These are phyloP conservation scores for Blomia tropicalis DNA, from an alignment of 2,888 invertebrate species.

Conservation along the genomic window DNA sequence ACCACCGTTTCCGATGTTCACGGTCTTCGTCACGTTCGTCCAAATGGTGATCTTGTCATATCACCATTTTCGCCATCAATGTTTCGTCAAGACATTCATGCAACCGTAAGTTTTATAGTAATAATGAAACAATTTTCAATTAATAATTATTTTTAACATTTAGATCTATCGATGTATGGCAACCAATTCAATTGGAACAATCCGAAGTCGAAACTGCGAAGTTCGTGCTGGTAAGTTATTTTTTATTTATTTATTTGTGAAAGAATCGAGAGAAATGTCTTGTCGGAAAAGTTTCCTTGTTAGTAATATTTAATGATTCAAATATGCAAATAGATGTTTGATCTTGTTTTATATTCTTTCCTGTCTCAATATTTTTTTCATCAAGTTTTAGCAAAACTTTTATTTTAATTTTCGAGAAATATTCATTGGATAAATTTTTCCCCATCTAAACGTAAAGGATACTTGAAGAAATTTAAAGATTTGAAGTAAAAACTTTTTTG, in stretches of 20 bases:
- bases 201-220: conserved; percentile 27
- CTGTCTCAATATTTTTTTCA: too few relatives aligned
- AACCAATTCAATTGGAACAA: conserved; percentile 26
- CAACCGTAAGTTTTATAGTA: conserved; percentile 21
- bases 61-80: conserved; percentile 28
- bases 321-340: too few relatives aligned
- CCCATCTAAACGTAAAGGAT: too few relatives aligned
- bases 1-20: conserved; percentile 23
- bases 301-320: too few relatives aligned
- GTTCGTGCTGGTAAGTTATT: conserved; percentile 27
- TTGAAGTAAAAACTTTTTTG: too few relatives aligned
- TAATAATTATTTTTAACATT: neutral
- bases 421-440: too few relatives aligned
- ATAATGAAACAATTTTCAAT: neutral
- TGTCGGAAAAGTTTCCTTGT: too few relatives aligned
- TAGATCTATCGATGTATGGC: conserved; percentile 27
- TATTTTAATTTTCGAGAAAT: too few relatives aligned
- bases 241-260: neutral
- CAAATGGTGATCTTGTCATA: conserved; percentile 28
- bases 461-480: too few relatives aligned
- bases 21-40: conserved; percentile 25
- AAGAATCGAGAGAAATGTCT: too few relatives aligned
- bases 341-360: too few relatives aligned
- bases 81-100: conserved; percentile 28
- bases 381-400: too few relatives aligned